Evolutionary conservation across 2,888 invertebrate genomes (phyloP), one percentile per base, ranked within the genome.

Genomic region (Tinea semifulvella): DNA sequence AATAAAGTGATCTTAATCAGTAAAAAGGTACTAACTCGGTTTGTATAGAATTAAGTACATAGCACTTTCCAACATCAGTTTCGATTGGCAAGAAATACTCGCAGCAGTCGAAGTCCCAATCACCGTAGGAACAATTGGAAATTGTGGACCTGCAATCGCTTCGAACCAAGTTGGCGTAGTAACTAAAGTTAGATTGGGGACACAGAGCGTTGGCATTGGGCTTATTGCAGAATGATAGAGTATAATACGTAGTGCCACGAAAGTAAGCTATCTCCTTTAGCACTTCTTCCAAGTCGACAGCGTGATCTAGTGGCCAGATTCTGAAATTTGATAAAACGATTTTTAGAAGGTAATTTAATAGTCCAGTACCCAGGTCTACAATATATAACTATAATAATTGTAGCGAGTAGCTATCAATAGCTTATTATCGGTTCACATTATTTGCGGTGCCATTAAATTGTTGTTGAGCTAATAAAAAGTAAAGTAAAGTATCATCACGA

Each of bases 241-340:
- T 85, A 50, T 84, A 86, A 59, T 86, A 88, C n/a, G 85, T 82
- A 2, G 84, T 68, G 1, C 89, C 90, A 3, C 85, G 84, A 56
- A 86, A 90, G 61, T 84, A 90, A 0, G 85, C 85, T 27, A 90
- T 81, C 58, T 90, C 90, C 55, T 83, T 85, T 0, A 90, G 68
- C 0, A 87, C 84, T 55, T 89, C 90, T 56, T 91, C 90, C 18
- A 90, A 61, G 48, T 89, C 88, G 46, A 85, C 80, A 49, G 88
- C 85, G 51, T 89, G 89, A 2, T 84, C 82, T 10, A 80, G 73
- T 1, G 89, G 85, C 83, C 86, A 90, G 5, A 88, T 72, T 43
- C 89, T 87, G 60, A n/a, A 58, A 57, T 27, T n/a, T n/a, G n/a
- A n/a, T n/a, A n/a, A n/a, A n/a, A n/a, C n/a, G n/a, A n/a, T n/a